Evolutionary conservation across 2,797 vertebrate species (phyloP).

Genomic region (Eremophila alpestris): DNA sequence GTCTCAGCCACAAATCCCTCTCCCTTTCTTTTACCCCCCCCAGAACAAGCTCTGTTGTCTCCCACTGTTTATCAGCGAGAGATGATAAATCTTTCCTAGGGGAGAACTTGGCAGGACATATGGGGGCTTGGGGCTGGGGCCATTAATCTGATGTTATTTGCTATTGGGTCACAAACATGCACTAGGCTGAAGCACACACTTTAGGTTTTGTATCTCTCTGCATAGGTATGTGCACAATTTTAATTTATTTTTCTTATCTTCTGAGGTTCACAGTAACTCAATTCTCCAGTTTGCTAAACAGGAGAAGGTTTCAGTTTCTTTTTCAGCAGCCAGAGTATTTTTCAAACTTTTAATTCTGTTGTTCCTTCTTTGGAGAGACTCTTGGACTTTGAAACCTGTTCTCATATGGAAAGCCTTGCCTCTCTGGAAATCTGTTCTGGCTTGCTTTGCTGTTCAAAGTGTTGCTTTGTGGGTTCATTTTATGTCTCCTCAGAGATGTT

Average conservation of each 20-base stretch:
- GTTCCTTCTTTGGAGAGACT: neutral
- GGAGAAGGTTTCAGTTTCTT: conserved; percentile 42
- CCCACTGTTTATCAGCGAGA: neutral
- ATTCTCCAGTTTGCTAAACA: neutral
- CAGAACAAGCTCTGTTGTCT: neutral
- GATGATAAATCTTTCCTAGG: neutral
- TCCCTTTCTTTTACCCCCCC: neutral
- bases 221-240: neutral
- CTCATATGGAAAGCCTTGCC: neutral
- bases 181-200: neutral
- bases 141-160: neutral
- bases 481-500: neutral
- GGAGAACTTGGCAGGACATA: neutral
- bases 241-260: neutral
- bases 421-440: neutral
- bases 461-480: neutral
- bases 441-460: conserved; percentile 6
- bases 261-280: neutral
- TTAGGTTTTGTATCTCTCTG: neutral
- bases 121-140: neutral
- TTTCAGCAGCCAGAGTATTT: neutral
- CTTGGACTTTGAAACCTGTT: conserved; percentile 34
- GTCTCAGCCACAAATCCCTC: neutral
- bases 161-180: neutral
- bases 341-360: neutral